A percentile compares a stretch with the other conserved stretches of the same genome.
These are phyloP conservation scores for Ypsolopha sequella DNA, from an alignment of 2,888 invertebrate genomes.

Conservation along the genomic window DNA sequence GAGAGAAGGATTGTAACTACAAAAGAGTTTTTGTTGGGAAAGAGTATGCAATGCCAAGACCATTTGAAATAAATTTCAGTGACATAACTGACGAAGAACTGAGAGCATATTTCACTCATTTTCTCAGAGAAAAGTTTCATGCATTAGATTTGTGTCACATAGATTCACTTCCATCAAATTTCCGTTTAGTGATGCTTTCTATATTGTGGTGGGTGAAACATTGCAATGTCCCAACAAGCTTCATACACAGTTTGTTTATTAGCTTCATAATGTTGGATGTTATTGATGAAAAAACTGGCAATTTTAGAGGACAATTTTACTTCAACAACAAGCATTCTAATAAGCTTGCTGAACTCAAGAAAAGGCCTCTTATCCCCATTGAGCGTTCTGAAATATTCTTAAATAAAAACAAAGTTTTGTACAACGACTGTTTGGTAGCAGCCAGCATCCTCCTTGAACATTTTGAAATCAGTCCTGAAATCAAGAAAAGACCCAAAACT, in stretches of 20 bases:
- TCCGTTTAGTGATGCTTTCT: slow-evolving; percentile 70
- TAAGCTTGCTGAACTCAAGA: slow-evolving; percentile 39
- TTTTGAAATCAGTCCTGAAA: slow-evolving; percentile 69
- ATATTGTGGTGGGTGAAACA: slow-evolving; percentile 72
- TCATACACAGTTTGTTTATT: slow-evolving; percentile 71
- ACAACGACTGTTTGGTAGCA: slow-evolving; percentile 70
- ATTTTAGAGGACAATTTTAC: slow-evolving; percentile 50
- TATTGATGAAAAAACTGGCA: slow-evolving; percentile 70
- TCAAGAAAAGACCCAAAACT: slow-evolving; percentile 61
- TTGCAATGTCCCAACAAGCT: slow-evolving; percentile 45
- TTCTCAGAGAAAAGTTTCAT: slow-evolving; percentile 53
- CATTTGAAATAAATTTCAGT: slow-evolving; percentile 24
- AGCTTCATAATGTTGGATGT: slow-evolving; percentile 69
- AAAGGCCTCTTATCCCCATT: slow-evolving; percentile 10
- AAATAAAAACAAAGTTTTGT: slow-evolving; percentile 61
- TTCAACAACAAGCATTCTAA: slow-evolving; percentile 58
- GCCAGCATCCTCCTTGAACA: slow-evolving; percentile 70
- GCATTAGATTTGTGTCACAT: slow-evolving; percentile 37
- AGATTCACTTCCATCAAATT: slow-evolving; percentile 61
- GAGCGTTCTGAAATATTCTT: slow-evolving; percentile 34
- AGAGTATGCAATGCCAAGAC: slow-evolving; percentile 28
- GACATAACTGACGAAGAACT: slow-evolving; percentile 33
- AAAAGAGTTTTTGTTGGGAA: slow-evolving; percentile 31
- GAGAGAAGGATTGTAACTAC: slow-evolving; percentile 38
- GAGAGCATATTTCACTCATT: slow-evolving; percentile 49